Evolutionary conservation across 1,140 invertebrate genomes (phyloP).

Genomic region (Muscidifurax raptorellus): DNA sequence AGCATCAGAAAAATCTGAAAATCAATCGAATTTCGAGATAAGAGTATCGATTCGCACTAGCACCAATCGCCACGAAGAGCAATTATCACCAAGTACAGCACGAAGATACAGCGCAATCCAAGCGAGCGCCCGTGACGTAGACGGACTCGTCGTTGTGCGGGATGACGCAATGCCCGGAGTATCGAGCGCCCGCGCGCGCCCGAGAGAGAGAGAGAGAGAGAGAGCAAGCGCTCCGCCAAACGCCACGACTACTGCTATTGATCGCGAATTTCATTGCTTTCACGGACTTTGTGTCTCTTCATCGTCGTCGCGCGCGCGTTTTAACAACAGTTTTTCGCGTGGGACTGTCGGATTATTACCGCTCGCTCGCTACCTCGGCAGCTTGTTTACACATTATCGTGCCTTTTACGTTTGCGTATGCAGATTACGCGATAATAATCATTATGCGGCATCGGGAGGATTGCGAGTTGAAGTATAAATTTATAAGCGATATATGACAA

Average conservation of each 20-base stretch:
- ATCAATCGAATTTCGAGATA: not conserved
- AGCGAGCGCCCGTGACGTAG: not conserved
- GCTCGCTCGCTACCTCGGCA: not conserved
- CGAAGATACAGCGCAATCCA: too few relatives aligned
- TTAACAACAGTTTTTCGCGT: not conserved
- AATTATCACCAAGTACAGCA: not conserved
- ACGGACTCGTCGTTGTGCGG: not conserved
- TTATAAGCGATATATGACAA: not conserved
- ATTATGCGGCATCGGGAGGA: too few relatives aligned
- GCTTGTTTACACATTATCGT: not conserved
- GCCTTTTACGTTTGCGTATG: not conserved
- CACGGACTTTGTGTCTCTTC: not conserved
- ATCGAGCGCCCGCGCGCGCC: not conserved
- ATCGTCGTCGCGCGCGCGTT: not conserved
- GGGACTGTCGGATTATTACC: not conserved
- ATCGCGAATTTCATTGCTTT: constrained; percentile 14
- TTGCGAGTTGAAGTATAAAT: not conserved
- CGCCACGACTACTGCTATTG: constrained; percentile 8
- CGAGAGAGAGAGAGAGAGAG: not conserved
- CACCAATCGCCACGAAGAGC: not conserved
- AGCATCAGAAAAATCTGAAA: not conserved
- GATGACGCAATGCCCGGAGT: not conserved
- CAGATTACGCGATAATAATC: not conserved
- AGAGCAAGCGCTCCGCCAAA: not conserved
- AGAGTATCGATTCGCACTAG: not conserved